These are phyloP conservation scores for Melanerpes aurifrons DNA, from an alignment of 2,113 vertebrate genomes.

Conservation along the genomic window DNA sequence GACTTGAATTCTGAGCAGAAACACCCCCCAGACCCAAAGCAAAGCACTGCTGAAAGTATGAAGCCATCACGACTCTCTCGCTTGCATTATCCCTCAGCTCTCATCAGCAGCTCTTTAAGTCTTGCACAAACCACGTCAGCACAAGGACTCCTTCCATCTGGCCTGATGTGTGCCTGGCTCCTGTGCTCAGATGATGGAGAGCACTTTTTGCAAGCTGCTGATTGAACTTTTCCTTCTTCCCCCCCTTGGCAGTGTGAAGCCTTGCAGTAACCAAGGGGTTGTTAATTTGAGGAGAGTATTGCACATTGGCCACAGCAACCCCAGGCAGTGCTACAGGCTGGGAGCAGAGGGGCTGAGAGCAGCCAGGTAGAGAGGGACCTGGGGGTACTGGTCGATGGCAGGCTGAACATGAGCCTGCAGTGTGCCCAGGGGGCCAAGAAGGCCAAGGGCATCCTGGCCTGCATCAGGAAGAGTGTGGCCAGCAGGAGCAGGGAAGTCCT, in stretches of 20 bases:
- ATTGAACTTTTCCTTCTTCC: neutral
- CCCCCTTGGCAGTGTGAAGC: neutral
- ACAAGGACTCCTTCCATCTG: neutral
- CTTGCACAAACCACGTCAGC: neutral
- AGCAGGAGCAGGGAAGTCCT: too few relatives aligned
- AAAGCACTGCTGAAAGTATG: neutral
- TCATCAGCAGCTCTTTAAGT: neutral
- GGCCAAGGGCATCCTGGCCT: too few relatives aligned
- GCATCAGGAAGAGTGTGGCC: too few relatives aligned
- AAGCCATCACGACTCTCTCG: neutral
- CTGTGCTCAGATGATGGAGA: neutral
- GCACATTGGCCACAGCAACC: too few relatives aligned
- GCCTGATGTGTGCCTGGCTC: neutral
- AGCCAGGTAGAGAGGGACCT: too few relatives aligned
- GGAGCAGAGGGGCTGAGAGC: too few relatives aligned
- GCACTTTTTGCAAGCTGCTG: neutral
- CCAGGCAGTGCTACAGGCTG: too few relatives aligned
- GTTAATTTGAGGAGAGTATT: too few relatives aligned
- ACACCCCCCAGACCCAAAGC: neutral
- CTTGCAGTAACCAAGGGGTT: neutral
- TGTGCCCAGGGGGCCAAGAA: too few relatives aligned
- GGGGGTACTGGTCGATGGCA: too few relatives aligned
- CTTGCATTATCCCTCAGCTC: neutral
- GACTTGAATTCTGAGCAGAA: neutral
- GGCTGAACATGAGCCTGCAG: too few relatives aligned